A percentile compares a stretch with the other conserved stretches of the same genome.
These are phyloP conservation scores for Psylliodes chrysocephalus DNA, from an alignment of 2,888 invertebrate genomes.

Conservation along the genomic window DNA sequence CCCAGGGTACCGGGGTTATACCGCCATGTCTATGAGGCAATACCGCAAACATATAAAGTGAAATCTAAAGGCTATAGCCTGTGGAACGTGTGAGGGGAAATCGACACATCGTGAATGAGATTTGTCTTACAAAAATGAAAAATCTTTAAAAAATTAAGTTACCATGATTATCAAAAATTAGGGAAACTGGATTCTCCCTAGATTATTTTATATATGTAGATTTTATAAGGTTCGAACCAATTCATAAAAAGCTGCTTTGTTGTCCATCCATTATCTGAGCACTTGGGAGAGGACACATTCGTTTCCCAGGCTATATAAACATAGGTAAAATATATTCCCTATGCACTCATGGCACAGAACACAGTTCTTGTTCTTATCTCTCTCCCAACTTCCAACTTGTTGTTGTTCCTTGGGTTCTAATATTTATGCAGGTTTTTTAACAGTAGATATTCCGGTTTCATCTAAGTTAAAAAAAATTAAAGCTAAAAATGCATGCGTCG, in stretches of 20 bases:
- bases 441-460: conserved; percentile 52
- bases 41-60: background rate
- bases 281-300: conserved; percentile 56
- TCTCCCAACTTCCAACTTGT: conserved; percentile 60
- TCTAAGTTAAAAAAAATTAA: conserved; percentile 42
- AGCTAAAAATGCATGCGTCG: conserved; percentile 32
- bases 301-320: conserved; percentile 63
- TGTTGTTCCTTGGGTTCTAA: conserved; percentile 59
- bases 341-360: conserved; percentile 61
- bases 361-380: conserved; percentile 61
- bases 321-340: conserved; percentile 62
- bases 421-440: conserved; percentile 59
- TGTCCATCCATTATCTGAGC: conserved; percentile 7
- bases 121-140: conserved; percentile 49
- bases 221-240: conserved; percentile 13
- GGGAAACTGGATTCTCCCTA: too few species aligned
- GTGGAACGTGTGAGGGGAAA: conserved; percentile 43
- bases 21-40: too few species aligned
- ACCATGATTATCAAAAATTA: too few species aligned
- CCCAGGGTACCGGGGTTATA: too few species aligned
- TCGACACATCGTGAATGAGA: conserved; percentile 40
- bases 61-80: conserved; percentile 32
- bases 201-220: conserved; percentile 44
- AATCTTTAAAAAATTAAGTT: conserved; percentile 48
- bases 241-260: background rate